Base-by-base conservation (phyloP, 1,140 invertebrate species). In the Brachionus asplanchnoidis region DNA sequence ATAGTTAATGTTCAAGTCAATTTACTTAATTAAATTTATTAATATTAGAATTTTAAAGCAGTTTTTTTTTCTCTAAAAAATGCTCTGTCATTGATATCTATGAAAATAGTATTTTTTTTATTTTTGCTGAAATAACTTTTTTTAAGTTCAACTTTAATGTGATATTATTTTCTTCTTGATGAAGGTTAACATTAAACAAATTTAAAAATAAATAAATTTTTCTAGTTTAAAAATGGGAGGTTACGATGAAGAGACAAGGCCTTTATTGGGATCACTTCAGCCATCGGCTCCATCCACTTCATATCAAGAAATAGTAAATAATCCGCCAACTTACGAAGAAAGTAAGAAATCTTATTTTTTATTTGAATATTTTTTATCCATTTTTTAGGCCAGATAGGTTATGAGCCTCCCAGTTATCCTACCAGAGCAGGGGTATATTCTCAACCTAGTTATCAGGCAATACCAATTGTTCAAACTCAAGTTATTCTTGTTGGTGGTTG, bases 401-500 rank as follows among this genome's bases (percentile, higher is more conserved):
- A n/a, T n/a, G 65, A 11, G 12, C 11, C 79, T 11, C 68, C 12
- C n/a, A n/a, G n/a, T 42, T 42, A 42, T n/a, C 66, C 66, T 4
- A 68, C 28, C 17, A 12, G n/a, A 9, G 6, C 68, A 42, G 20
- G 53, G 1, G 36, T 42, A 3, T n/a, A 42, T 17, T 23, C n/a
- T 50, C 79, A 82, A 20, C 65, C 83, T 17, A 75, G 53, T 40
- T 73, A 85, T 50, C 87, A 87, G 20, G 87, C 88, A 23, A 91
- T 92, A 20, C 88, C 90, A 23, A 44, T 82, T 28, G 23, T 77
- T 50, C 79, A 82, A 14, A 82, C 79, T 26, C 91, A 93, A 86
- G 93, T 94, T 17, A 93, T 94, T 86, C 87, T 94, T 14, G 92
- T 95, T 11, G 94, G 94, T 3, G 93, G 92, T 11, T 95, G 94